Conservation (phyloP, 2,888 invertebrate genomes). For the Lysandra coridon region DNA sequence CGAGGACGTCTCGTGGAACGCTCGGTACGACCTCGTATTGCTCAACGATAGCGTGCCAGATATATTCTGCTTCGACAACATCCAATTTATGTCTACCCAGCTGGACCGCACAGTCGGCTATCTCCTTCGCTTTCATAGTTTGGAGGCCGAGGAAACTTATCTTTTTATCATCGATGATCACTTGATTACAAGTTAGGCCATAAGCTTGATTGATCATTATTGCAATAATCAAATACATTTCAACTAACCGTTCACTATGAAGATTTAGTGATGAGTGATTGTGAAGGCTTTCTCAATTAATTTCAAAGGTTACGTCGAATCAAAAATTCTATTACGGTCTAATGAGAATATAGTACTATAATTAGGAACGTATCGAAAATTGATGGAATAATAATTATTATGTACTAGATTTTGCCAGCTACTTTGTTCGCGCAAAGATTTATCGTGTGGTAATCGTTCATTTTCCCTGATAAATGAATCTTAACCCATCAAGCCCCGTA, state of each 20-base stretch:
- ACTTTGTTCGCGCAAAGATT: background rate
- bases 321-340: slow-evolving; percentile 4
- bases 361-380: background rate
- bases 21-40: slow-evolving; percentile 57
- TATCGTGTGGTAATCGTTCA: background rate
- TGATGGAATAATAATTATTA: background rate
- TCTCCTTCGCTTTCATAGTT: slow-evolving; percentile 53
- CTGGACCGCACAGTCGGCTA: slow-evolving; percentile 61
- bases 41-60: slow-evolving; percentile 62
- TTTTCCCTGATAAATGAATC: background rate
- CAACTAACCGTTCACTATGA: background rate
- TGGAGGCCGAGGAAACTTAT: slow-evolving; percentile 50
- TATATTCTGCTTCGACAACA: slow-evolving; percentile 53
- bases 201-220: slow-evolving; percentile 3
- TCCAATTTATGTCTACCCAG: slow-evolving; percentile 57
- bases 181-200: slow-evolving; percentile 54
- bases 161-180: slow-evolving; percentile 50
- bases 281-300: background rate
- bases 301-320: background rate
- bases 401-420: background rate
- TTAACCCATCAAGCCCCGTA: no score
- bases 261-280: background rate
- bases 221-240: slow-evolving; percentile 7
- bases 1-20: slow-evolving; percentile 68
- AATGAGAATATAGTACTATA: background rate